phyloP scores from a whole-genome alignment of 2,113 vertebrate genomes.

The Peromyscus maniculatus region DNA sequence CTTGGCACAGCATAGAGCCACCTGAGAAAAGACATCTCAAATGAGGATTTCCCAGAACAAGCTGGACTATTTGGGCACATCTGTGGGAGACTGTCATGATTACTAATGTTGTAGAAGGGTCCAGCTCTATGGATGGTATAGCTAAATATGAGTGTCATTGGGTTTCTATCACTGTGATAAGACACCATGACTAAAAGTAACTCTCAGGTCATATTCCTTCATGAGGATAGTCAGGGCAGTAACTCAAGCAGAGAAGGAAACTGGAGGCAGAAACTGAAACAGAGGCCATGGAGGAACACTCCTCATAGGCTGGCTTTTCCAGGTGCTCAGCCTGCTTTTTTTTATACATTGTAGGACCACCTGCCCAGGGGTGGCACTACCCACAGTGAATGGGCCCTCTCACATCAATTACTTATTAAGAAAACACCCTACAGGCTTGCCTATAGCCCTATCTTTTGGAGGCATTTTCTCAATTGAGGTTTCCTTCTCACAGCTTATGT shows the following conservation, averaged over 20 bases:
- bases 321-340: too few species aligned
- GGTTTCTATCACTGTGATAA: background rate
- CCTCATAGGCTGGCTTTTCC: too few species aligned
- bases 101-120: background rate
- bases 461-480: background rate
- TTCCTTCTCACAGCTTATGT: background rate
- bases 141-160: background rate
- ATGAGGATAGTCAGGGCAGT: background rate
- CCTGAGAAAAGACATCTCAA: background rate
- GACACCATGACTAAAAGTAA: background rate
- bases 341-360: too few species aligned
- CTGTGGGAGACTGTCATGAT: background rate
- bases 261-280: background rate
- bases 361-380: too few species aligned
- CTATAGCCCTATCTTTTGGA: background rate
- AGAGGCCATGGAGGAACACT: too few species aligned
- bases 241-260: background rate
- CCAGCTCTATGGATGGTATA: background rate
- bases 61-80: background rate
- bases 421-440: too few species aligned
- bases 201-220: too few species aligned
- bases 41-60: background rate
- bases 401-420: too few species aligned
- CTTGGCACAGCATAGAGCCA: background rate
- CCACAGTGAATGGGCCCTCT: too few species aligned